Evolutionary conservation across 2,888 invertebrate genomes (phyloP).

Genomic region (Chaetoderma sp.): DNA sequence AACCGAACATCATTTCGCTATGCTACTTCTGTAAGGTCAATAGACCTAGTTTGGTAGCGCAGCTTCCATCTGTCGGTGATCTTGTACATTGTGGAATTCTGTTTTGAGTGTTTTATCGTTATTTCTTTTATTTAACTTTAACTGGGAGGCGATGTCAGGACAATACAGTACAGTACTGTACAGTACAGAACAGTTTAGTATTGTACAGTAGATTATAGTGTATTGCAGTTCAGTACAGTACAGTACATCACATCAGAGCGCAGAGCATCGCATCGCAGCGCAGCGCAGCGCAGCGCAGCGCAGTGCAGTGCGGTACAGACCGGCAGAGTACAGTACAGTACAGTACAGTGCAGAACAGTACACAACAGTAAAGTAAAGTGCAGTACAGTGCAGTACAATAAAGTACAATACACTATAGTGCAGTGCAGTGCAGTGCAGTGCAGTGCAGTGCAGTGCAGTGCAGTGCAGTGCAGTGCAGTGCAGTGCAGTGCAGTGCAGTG

Average conservation of each 20-base stretch:
- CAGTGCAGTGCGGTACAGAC: conserved; percentile 19
- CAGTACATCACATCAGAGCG: conserved; percentile 23
- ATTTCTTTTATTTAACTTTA: too few relatives aligned
- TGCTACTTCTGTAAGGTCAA: too few relatives aligned
- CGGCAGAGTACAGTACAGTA: conserved; percentile 20
- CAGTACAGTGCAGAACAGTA: conserved; percentile 23
- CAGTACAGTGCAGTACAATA: too few relatives aligned
- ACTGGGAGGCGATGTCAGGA: too few relatives aligned
- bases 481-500: conserved; percentile 25
- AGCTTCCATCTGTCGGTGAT: too few relatives aligned
- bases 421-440: too few relatives aligned
- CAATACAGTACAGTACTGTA: too few relatives aligned
- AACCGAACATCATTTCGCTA: too few relatives aligned
- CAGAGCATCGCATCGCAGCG: conserved; percentile 13
- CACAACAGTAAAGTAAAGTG: conserved; percentile 23
- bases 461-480: conserved; percentile 14
- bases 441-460: conserved; percentile 8
- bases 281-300: conserved; percentile 16
- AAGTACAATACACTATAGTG: too few relatives aligned
- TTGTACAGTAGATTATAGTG: conserved; percentile 14
- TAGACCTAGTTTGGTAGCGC: too few relatives aligned
- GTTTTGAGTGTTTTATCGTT: too few relatives aligned
- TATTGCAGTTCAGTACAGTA: conserved; percentile 24
- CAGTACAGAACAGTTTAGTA: conserved; percentile 11
- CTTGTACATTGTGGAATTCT: too few relatives aligned